Conservation (phyloP, 2,888 invertebrate species). For the Plebejus anna region DNA sequence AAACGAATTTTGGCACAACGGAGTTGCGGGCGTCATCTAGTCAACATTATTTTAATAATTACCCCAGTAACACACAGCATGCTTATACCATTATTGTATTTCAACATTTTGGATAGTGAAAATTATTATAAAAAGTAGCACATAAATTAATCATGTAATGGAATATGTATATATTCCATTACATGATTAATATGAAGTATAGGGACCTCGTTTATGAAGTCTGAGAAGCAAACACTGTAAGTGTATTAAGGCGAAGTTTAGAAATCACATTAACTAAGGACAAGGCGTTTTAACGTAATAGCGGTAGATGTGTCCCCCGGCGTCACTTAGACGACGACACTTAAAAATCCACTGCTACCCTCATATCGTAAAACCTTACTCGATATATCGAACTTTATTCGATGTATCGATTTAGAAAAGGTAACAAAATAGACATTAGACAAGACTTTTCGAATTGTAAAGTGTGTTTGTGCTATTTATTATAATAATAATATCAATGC, state of each 20-base stretch:
- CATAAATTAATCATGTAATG: neutral
- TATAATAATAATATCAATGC: no score
- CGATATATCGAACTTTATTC: neutral
- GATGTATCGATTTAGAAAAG: neutral
- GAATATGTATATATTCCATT: neutral
- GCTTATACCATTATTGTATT: no score
- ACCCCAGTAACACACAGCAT: no score
- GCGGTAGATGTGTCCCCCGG: conserved; percentile 40
- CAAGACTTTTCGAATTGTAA: neutral
- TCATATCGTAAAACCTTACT: neutral
- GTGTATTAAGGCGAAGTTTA: conserved; percentile 38
- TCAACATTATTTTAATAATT: no score
- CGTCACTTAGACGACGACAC: conserved; percentile 40
- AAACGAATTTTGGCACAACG: no score
- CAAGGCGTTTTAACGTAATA: conserved; percentile 43
- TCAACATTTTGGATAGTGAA: no score
- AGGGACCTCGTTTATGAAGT: neutral
- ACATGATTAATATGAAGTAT: neutral
- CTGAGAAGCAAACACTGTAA: conserved; percentile 5
- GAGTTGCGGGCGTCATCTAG: no score
- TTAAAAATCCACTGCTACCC: conserved; percentile 32
- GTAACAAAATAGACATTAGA: neutral
- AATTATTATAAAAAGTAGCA: no score
- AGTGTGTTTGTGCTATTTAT: no score
- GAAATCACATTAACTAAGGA: conserved; percentile 45